These are phyloP conservation scores for Phaethon lepturus DNA, from an alignment of 2,113 vertebrate species.

Conservation along the genomic window DNA sequence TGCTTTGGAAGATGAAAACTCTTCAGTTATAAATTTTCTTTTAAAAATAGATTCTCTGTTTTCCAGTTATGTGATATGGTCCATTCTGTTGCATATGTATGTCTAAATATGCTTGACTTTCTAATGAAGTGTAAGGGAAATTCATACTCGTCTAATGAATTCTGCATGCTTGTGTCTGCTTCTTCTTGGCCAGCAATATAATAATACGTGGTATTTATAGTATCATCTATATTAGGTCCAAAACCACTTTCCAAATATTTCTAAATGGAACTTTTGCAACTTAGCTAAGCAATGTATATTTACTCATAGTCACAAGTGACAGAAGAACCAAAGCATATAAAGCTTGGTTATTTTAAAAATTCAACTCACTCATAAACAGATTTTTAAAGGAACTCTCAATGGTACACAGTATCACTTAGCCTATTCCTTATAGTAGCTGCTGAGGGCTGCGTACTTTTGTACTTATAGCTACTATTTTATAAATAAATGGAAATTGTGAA, in stretches of 20 bases:
- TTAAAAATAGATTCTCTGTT: neutral
- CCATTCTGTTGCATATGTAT: neutral
- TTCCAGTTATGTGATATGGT: neutral
- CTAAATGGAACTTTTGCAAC: neutral
- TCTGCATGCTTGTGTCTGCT: neutral
- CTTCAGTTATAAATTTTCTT: neutral
- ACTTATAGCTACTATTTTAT: neutral
- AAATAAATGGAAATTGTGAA: neutral
- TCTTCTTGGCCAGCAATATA: neutral
- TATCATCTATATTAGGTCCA: neutral
- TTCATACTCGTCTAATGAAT: neutral
- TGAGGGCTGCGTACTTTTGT: neutral
- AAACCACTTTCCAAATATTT: neutral
- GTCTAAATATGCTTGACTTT: slow-evolving; percentile 5
- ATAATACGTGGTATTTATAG: neutral
- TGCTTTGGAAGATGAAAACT: neutral
- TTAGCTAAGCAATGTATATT: neutral
- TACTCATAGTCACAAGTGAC: neutral
- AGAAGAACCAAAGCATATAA: neutral
- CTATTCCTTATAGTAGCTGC: neutral
- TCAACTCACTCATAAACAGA: neutral
- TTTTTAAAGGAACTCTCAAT: neutral
- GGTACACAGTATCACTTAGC: neutral
- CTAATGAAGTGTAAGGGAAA: neutral
- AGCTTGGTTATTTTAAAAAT: neutral